These are phyloP conservation scores for Mirounga angustirostris DNA, from an alignment of 2,113 vertebrate genomes.

Conservation along the genomic window DNA sequence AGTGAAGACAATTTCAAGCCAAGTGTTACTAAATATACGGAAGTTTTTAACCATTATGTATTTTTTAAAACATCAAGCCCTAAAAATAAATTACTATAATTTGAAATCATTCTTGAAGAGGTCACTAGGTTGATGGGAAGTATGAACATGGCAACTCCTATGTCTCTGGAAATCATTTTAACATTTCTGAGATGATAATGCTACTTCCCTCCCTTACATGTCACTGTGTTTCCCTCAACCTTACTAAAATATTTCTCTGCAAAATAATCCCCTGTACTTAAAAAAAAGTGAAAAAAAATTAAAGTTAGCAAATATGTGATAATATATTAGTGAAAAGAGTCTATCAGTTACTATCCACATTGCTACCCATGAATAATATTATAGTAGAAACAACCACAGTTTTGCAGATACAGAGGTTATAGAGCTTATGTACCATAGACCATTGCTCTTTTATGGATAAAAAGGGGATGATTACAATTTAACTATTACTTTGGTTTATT, in stretches of 20 bases:
- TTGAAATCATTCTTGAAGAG: neutral
- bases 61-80: neutral
- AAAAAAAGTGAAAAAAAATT: neutral
- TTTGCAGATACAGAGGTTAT: neutral
- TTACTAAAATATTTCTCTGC: neutral
- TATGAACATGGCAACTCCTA: neutral
- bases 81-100: neutral
- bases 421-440: neutral
- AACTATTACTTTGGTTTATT: neutral
- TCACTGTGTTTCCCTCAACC: constrained; percentile 6
- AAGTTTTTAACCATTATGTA: neutral
- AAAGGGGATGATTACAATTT: neutral
- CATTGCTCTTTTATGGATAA: neutral
- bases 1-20: constrained; percentile 13
- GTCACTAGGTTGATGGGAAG: neutral
- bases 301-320: neutral
- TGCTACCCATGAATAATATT: neutral
- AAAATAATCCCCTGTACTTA: neutral
- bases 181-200: constrained; percentile 1
- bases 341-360: neutral
- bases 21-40: neutral
- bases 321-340: neutral
- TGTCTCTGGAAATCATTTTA: neutral
- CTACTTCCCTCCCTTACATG: neutral
- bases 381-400: neutral